A percentile compares a stretch with the other conserved stretches of the same genome.
These are phyloP conservation scores for Agriopis marginaria DNA, from an alignment of 2,888 invertebrate genomes.

Conservation along the genomic window DNA sequence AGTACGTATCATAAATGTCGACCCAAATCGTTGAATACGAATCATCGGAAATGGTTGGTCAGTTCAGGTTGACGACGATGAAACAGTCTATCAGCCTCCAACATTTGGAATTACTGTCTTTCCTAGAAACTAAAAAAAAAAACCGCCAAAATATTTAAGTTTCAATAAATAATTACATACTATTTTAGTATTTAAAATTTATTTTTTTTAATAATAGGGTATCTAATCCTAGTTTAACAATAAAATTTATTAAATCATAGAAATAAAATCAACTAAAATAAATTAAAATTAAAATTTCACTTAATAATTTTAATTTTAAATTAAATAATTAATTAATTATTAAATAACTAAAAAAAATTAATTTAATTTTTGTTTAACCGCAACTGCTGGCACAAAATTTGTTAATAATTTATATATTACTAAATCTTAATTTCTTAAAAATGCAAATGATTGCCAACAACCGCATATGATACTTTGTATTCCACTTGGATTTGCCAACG, in stretches of 20 bases:
- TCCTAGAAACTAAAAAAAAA: constrained; percentile 80
- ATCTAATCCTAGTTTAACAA: constrained; percentile 89
- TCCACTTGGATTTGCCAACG: constrained; percentile 45
- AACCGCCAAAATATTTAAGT: constrained; percentile 90
- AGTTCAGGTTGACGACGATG: no score
- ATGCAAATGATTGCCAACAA: constrained; percentile 16
- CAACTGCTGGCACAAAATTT: constrained; percentile 90
- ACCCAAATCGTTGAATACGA: no score
- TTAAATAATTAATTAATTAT: constrained; percentile 64
- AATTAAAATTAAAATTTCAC: constrained; percentile 87
- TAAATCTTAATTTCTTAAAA: constrained; percentile 87
- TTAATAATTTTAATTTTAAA: constrained; percentile 78
- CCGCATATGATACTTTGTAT: constrained; percentile 38
- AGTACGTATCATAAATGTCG: no score
- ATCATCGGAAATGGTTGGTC: no score
- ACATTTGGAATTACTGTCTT: not conserved
- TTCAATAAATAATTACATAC: constrained; percentile 87
- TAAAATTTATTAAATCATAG: constrained; percentile 76
- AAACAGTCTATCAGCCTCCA: not conserved
- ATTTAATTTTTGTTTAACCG: constrained; percentile 88
- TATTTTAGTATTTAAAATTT: constrained; percentile 81
- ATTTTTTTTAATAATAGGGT: constrained; percentile 89
- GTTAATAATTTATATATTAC: constrained; percentile 86
- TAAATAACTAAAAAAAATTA: constrained; percentile 82
- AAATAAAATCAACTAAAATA: no score